Conservation (phyloP, 2,888 invertebrate genomes). For the Hypomecis punctinalis region DNA sequence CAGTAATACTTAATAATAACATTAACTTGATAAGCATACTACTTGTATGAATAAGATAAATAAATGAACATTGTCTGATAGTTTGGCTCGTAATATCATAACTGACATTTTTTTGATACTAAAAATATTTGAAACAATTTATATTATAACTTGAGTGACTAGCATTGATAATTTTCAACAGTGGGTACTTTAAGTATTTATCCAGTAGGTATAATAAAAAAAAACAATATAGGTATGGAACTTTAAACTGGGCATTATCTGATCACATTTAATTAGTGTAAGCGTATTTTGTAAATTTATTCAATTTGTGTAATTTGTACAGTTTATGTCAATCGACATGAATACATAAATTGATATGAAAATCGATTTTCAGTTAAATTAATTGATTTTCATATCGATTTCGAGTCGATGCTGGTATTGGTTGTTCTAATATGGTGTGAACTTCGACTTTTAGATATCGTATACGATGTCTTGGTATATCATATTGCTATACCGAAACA, state of each 20-base stretch:
- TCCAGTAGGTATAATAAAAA: too few relatives aligned
- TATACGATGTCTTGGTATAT: conserved; percentile 34
- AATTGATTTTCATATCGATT: conserved; percentile 27
- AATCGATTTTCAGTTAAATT: conserved; percentile 16
- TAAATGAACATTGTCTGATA: background rate
- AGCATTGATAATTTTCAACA: too few relatives aligned
- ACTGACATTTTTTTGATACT: background rate
- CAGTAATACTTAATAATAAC: background rate
- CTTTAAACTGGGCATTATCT: too few relatives aligned
- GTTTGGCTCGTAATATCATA: background rate
- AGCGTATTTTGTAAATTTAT: too few relatives aligned
- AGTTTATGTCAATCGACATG: background rate
- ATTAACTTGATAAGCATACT: background rate
- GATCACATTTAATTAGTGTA: too few relatives aligned
- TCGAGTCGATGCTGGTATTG: conserved; percentile 36
- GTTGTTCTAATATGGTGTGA: conserved; percentile 34
- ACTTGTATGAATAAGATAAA: background rate
- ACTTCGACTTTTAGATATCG: conserved; percentile 25
- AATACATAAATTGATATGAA: conserved; percentile 21
- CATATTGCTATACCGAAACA: conserved; percentile 35
- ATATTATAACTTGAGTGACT: too few relatives aligned
- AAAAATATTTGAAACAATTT: too few relatives aligned
- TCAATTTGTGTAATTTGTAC: background rate
- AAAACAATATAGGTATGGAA: too few relatives aligned
- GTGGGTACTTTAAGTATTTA: too few relatives aligned